Evolutionary conservation across 1,140 invertebrate species (phyloP).

Genomic region (Drosophila mojavensis): DNA sequence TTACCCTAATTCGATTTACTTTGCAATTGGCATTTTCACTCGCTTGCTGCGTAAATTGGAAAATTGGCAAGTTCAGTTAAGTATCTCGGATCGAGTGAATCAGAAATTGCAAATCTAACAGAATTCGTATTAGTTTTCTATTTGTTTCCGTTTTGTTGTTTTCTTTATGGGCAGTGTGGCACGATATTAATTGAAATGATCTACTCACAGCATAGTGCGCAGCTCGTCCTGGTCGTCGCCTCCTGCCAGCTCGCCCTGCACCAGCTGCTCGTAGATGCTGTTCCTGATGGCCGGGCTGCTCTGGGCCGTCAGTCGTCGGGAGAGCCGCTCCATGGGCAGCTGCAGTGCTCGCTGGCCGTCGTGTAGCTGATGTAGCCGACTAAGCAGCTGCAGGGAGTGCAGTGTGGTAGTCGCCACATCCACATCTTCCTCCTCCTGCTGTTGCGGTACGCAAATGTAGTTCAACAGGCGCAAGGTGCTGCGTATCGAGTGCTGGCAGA

Average conservation of each 20-base stretch:
- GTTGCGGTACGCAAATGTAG: constrained; percentile 43
- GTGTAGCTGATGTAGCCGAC: constrained; percentile 68
- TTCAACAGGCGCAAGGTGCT: constrained; percentile 60
- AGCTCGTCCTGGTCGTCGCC: constrained; percentile 61
- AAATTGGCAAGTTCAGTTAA: constrained; percentile 7
- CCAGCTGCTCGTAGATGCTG: constrained; percentile 52
- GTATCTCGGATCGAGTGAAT: background rate
- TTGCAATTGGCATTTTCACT: background rate
- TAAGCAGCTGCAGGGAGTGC: constrained; percentile 61
- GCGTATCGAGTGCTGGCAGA: constrained; percentile 64
- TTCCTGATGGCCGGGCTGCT: constrained; percentile 33
- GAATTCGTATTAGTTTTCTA: background rate
- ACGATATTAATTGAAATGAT: constrained; percentile 35
- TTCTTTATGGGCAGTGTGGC: background rate
- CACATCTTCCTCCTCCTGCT: background rate
- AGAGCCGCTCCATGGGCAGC: constrained; percentile 61
- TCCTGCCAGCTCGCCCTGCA: constrained; percentile 57
- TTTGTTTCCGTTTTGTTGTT: background rate
- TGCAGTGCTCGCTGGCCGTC: constrained; percentile 55
- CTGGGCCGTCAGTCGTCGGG: constrained; percentile 50
- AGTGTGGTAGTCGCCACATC: constrained; percentile 10
- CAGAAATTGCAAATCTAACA: background rate
- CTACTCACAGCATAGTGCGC: constrained; percentile 66
- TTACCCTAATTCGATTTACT: constrained; percentile 5
- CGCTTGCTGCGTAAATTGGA: background rate